A percentile compares a stretch with the other conserved stretches of the same genome.
These are phyloP conservation scores for Harlomillsia oculata DNA, from an alignment of 1,140 invertebrate genomes.

Conservation along the genomic window DNA sequence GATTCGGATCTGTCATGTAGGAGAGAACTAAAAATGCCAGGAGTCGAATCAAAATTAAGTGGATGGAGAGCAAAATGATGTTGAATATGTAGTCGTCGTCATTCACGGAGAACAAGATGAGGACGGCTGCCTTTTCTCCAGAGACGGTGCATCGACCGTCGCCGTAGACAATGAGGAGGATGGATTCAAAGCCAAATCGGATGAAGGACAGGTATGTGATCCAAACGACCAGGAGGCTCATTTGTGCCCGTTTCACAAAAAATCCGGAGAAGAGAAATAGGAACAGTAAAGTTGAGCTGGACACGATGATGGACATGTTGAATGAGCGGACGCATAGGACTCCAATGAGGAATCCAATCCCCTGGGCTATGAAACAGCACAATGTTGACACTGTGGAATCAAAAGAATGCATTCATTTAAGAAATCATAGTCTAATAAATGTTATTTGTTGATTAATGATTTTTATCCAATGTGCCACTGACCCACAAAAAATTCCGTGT, in stretches of 20 bases:
- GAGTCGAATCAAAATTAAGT: background rate
- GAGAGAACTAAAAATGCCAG: slow-evolving; percentile 5
- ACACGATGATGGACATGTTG: slow-evolving; percentile 7
- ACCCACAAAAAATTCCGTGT: background rate
- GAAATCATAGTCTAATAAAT: too few species aligned
- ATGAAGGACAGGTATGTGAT: slow-evolving; percentile 21
- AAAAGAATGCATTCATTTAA: too few species aligned
- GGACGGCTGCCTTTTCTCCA: background rate
- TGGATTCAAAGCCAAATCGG: slow-evolving; percentile 12
- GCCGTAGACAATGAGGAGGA: slow-evolving; percentile 12
- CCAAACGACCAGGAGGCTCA: background rate
- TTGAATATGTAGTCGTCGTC: background rate
- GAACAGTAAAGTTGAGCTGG: slow-evolving; percentile 11
- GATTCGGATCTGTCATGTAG: slow-evolving; percentile 3
- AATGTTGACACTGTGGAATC: too few species aligned
- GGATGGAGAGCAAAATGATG: background rate
- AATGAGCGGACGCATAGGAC: slow-evolving; percentile 14
- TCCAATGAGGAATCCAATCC: slow-evolving; percentile 17
- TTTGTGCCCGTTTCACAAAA: slow-evolving; percentile 10
- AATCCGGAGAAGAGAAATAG: slow-evolving; percentile 22
- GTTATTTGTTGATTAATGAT: too few species aligned
- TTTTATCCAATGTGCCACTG: too few species aligned
- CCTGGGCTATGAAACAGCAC: slow-evolving; percentile 18
- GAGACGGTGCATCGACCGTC: background rate
- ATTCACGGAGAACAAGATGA: slow-evolving; percentile 5